Evolutionary conservation across 2,797 vertebrate genomes (phyloP).

Genomic region (Mus spretus): DNA sequence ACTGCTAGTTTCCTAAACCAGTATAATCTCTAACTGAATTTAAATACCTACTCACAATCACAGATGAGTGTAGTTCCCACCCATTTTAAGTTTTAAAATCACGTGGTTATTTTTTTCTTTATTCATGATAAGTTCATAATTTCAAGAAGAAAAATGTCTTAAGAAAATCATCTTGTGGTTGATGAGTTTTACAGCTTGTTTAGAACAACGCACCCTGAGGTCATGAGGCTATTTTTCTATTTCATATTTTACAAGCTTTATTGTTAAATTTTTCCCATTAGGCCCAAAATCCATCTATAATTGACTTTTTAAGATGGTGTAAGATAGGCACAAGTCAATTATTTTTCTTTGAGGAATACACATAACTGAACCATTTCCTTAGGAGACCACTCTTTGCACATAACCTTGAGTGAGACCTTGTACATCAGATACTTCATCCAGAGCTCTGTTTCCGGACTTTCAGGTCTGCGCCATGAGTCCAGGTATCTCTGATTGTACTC

Average conservation of each 20-base stretch:
- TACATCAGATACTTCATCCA: background rate
- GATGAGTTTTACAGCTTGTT: slow-evolving; percentile 25
- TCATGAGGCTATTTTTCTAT: slow-evolving; percentile 14
- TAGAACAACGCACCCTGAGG: background rate
- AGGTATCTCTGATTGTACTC: background rate
- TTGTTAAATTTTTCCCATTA: slow-evolving; percentile 29
- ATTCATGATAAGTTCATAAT: slow-evolving; percentile 30
- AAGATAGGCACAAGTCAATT: background rate
- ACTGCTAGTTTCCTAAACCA: background rate
- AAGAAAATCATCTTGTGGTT: background rate
- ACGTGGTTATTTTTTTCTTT: background rate
- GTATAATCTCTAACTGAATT: background rate
- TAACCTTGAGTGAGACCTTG: background rate
- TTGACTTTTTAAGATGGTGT: slow-evolving; percentile 17
- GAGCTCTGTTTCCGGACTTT: slow-evolving; percentile 18
- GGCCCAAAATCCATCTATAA: slow-evolving; percentile 2
- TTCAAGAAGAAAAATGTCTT: slow-evolving; percentile 44
- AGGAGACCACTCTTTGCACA: background rate
- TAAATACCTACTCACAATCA: background rate
- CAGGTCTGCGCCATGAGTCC: background rate
- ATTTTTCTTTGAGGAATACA: slow-evolving; percentile 7
- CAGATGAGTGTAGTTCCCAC: background rate
- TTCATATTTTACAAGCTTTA: background rate
- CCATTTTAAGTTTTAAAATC: background rate
- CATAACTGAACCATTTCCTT: background rate